Conservation (phyloP, 2,113 vertebrate species). For the Sander lucioperca region DNA sequence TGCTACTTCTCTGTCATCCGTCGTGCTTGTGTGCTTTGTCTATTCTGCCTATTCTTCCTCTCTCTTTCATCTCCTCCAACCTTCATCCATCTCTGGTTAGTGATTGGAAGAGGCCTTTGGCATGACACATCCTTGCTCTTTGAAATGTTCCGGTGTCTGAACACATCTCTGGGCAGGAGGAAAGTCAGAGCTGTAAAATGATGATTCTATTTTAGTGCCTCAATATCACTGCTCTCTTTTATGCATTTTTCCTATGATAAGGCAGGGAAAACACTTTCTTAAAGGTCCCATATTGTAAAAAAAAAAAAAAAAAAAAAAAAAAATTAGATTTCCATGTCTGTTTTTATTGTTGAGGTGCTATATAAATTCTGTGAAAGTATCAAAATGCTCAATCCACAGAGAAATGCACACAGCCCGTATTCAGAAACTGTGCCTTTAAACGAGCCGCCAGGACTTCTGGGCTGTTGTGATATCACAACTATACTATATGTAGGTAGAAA, state of each 20-base stretch:
- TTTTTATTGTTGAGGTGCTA: no score
- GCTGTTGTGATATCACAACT: no score
- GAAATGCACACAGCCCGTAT: no score
- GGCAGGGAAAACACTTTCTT: background rate
- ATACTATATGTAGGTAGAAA: no score
- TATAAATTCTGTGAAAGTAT: no score
- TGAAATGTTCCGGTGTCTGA: slow-evolving; percentile 1
- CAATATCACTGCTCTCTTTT: slow-evolving; percentile 11
- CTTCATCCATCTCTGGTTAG: slow-evolving; percentile 26
- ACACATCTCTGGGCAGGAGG: slow-evolving; percentile 8
- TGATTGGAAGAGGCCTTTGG: slow-evolving; percentile 10
- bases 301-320: no score
- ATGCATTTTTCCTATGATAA: slow-evolving; percentile 16
- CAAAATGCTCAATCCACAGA: no score
- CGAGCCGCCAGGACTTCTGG: no score
- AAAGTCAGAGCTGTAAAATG: slow-evolving; percentile 35
- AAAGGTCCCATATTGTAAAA: no score
- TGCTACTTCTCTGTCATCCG: background rate
- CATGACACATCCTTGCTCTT: slow-evolving; percentile 29
- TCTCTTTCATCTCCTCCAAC: slow-evolving; percentile 6
- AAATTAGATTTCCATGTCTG: no score
- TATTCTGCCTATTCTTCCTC: background rate
- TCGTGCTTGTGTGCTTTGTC: background rate
- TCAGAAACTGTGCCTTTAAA: no score
- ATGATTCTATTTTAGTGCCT: slow-evolving; percentile 43